A percentile compares a stretch with the other conserved stretches of the same genome.
These are phyloP conservation scores for Neogobius melanostomus DNA, from an alignment of 2,113 vertebrate species.

Conservation along the genomic window DNA sequence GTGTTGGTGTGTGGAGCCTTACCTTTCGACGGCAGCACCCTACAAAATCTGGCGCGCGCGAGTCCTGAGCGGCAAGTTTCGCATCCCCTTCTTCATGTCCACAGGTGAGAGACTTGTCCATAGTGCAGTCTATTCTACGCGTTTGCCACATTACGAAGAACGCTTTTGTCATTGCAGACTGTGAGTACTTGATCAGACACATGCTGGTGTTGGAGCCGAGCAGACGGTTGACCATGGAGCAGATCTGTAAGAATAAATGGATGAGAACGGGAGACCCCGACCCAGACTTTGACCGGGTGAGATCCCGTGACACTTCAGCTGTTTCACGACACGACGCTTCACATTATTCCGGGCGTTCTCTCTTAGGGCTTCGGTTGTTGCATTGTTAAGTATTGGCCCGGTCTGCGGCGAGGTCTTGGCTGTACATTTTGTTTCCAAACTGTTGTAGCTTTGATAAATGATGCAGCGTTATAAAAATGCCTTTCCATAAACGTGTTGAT, in stretches of 20 bases:
- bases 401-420: background rate
- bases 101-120: constrained; percentile 83
- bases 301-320: constrained; percentile 26
- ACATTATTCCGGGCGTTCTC: background rate
- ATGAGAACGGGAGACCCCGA: constrained; percentile 94
- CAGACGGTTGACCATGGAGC: constrained; percentile 94
- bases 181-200: constrained; percentile 97
- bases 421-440: constrained; percentile 2
- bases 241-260: constrained; percentile 99
- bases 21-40: constrained; percentile 96
- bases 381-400: background rate
- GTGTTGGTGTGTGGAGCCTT: constrained; percentile 96
- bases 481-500: background rate
- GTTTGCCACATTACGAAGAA: background rate
- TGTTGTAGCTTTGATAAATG: background rate
- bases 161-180: constrained; percentile 79
- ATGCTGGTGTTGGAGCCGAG: constrained; percentile 97
- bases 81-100: constrained; percentile 99
- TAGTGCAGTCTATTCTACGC: background rate
- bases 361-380: background rate
- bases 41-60: constrained; percentile 95
- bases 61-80: constrained; percentile 96
- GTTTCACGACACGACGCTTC: background rate
- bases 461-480: background rate
- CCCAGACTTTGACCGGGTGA: constrained; percentile 92